Evolutionary conservation across 2,888 invertebrate genomes (phyloP), one percentile per base, ranked within the genome.

Genomic region (Lasioglossum leucozonium): DNA sequence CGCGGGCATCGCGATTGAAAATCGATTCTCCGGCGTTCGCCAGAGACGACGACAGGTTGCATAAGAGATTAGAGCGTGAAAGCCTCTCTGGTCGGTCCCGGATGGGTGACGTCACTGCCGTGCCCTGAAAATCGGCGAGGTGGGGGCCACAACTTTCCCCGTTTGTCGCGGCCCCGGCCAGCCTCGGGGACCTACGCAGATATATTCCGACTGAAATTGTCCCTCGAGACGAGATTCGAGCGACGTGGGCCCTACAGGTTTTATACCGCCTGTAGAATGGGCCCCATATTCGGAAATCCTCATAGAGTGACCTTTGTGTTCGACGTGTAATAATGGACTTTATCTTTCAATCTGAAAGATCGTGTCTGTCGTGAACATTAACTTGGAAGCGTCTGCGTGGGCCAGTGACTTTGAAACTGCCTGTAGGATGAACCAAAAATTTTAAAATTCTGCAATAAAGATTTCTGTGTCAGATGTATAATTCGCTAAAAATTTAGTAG

Each of bases 61-160:
- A 94, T 95, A 95, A 95, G 93, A 93, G 92, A 95, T 94, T 94
- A 94, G 94, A 94, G 93, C 93, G 95, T 95, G 94, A 95, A 95
- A 94, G 94, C 94, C 93, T 87, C 84, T 86, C 84, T 84, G 90
- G 88, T 91, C 87, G 91, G 93, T 93, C 93, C 93, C 92, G 93
- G 93, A 93, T 93, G 91, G 89, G 87, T 94, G 94, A 95, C 94
- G 95, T 95, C 94, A 94, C 89, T 90, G 88, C 88, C 87, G 89
- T 88, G 90, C 91, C 89, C 91, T 91, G 87, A 87, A 85, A 89
- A 79, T 80, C 86, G 81, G 74, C 72, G 26, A 22, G 67, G 80
- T 69, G 79, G 89, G 85, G 82, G 91, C 90, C 87, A 91, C 92
- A 94, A 94, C 94, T 94, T 94, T 94, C 94, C 94, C 94, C 90